Evolutionary conservation across 2,113 vertebrate species (phyloP), one percentile per base, ranked within the genome.

Genomic region (Dipodomys ordii): DNA sequence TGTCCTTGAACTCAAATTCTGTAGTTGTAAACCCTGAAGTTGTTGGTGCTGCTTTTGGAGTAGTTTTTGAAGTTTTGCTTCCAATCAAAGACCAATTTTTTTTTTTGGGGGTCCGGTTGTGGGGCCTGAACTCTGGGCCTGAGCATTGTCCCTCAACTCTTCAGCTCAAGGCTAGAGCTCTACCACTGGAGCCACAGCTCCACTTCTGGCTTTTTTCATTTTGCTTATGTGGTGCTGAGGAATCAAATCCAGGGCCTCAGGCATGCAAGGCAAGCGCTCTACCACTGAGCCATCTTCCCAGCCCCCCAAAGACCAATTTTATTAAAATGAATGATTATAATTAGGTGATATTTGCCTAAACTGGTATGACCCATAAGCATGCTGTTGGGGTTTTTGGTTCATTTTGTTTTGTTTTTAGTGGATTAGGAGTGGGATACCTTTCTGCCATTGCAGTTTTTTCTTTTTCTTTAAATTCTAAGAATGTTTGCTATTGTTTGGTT

Each of bases 1-100:
- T 49, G 18, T 0, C 67, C 44, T 82, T 83, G 44, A 22, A 73
- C 5, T 69, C 19, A 49, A 6, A 92, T 4, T 79, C 53, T 49
- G 77, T 78, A 39, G 12, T 76, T 44, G 68, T 92, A 94, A 83
- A 62, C 16, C 53, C 30, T 92, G 69, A 67, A 20, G 3, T 79
- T 86, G 23, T 91, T n/a, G n/a, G 35, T 83, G 72, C 39, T 82
- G 69, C 81, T 39, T 91, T 96, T 92, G 49, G 83, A 68, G 74
- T 84, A 15, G 44, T 76, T 35, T 22, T 76, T 85, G 22, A 68
- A 90, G 32, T 2, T 83, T 90, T 92, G 13, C 30, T 84, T 96
- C 46, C 0, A 57, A 4, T 39, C 35, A 39, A 39, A 39, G 35
- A 39, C 35, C 35, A 39, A 39, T 39, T 39, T 39, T 39, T 39